Evolutionary conservation across 2,888 invertebrate genomes (phyloP).

Genomic region (Pterobdella sp.): DNA sequence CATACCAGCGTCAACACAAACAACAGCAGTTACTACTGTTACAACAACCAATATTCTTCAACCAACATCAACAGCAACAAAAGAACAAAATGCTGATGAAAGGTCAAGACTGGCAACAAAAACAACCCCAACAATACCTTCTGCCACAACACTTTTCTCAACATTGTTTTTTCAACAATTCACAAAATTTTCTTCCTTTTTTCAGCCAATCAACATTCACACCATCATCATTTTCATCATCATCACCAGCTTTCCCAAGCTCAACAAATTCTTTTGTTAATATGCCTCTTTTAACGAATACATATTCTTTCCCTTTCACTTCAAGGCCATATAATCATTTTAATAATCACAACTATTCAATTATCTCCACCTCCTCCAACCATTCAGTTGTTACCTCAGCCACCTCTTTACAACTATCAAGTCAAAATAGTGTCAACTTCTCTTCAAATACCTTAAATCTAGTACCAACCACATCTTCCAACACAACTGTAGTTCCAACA

Average conservation of each 20-base stretch:
- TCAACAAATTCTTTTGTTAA: too few relatives aligned
- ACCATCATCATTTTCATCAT: constrained; percentile 4
- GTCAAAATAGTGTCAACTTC: too few relatives aligned
- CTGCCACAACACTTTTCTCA: neutral
- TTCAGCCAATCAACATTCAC: neutral
- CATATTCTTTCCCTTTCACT: too few relatives aligned
- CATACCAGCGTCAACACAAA: constrained; percentile 78
- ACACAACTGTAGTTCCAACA: neutral
- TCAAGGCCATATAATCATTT: too few relatives aligned
- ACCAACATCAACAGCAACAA: constrained; percentile 57
- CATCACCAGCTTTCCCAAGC: neutral
- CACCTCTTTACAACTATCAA: too few relatives aligned
- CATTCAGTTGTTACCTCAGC: too few relatives aligned
- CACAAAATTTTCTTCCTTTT: neutral
- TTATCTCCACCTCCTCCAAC: too few relatives aligned
- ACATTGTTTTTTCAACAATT: neutral
- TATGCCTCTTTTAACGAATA: too few relatives aligned
- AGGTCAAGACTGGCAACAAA: neutral
- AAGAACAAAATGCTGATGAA: constrained; percentile 39
- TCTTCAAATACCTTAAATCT: too few relatives aligned
- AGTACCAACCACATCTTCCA: neutral
- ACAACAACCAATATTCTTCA: neutral
- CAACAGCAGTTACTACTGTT: constrained; percentile 62
- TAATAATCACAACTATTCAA: too few relatives aligned
- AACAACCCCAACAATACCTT: neutral